Evolutionary conservation across 2,797 vertebrate genomes (phyloP).

Genomic region (Scyliorhinus canicula): DNA sequence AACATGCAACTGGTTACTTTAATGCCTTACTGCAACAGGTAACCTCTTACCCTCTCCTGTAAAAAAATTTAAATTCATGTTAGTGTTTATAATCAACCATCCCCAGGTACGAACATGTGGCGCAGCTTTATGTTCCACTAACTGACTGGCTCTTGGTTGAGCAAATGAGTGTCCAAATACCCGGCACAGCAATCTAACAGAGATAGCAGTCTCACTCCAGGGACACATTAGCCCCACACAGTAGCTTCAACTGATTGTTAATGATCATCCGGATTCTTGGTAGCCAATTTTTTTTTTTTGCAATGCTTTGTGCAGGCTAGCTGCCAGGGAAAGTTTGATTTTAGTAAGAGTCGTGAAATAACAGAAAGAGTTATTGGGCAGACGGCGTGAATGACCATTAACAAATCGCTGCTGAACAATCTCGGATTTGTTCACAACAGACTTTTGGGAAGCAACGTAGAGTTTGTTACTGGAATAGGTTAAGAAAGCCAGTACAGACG

Average conservation of each 20-base stretch:
- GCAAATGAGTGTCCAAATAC: neutral
- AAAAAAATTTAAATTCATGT: neutral
- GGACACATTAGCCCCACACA: no score
- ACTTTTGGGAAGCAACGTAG: neutral
- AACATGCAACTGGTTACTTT: neutral
- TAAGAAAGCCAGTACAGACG: neutral
- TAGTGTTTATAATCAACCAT: neutral
- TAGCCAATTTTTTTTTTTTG: neutral
- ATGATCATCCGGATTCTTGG: neutral
- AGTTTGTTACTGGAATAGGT: neutral
- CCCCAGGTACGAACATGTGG: neutral
- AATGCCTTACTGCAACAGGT: neutral
- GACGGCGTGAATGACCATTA: neutral
- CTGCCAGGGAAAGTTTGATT: constrained; percentile 9
- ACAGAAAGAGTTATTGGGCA: neutral
- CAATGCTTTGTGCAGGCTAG: neutral
- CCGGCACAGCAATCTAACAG: neutral
- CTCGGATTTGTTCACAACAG: neutral
- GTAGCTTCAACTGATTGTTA: neutral
- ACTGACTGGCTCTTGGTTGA: neutral
- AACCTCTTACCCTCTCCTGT: neutral
- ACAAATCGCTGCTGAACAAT: neutral
- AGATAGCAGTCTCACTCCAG: neutral
- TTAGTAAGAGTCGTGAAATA: neutral
- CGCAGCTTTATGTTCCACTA: neutral